Percentiles rank a stretch among this genome's conserved stretches.
These are phyloP conservation scores for Tokudaia tokunoshimensis DNA, from an alignment of 2,797 vertebrate species.

Conservation along the genomic window DNA sequence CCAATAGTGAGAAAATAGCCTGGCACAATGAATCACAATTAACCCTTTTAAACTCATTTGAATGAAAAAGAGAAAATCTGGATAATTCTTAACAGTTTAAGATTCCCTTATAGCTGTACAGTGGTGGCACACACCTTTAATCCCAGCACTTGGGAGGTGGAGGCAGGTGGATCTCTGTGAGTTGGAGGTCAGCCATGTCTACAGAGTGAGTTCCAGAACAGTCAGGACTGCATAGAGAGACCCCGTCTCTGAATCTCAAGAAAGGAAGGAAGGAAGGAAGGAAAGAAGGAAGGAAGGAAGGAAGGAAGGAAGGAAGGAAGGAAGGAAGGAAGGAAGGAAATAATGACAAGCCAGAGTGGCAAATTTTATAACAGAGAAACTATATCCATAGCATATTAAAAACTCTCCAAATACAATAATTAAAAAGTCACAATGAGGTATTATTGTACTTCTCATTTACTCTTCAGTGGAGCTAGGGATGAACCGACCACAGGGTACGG, in stretches of 20 bases:
- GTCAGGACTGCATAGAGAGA: background rate
- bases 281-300: too few relatives aligned
- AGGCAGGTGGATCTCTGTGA: background rate
- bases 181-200: background rate
- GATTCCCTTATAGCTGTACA: background rate
- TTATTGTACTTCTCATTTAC: background rate
- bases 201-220: background rate
- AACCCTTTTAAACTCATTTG: background rate
- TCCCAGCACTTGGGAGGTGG: background rate
- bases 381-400: background rate
- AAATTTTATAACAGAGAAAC: background rate
- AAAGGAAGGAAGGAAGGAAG: background rate
- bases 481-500: background rate
- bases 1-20: background rate
- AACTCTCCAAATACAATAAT: background rate
- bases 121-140: background rate
- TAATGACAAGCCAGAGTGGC: background rate
- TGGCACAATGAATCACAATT: background rate
- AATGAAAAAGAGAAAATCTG: background rate
- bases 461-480: background rate
- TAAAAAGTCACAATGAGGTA: background rate
- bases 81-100: background rate
- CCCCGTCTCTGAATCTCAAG: background rate
- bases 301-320: too few relatives aligned
- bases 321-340: too few relatives aligned